Base-by-base conservation (phyloP, 2,113 vertebrate species). In the Pteropus alecto region DNA sequence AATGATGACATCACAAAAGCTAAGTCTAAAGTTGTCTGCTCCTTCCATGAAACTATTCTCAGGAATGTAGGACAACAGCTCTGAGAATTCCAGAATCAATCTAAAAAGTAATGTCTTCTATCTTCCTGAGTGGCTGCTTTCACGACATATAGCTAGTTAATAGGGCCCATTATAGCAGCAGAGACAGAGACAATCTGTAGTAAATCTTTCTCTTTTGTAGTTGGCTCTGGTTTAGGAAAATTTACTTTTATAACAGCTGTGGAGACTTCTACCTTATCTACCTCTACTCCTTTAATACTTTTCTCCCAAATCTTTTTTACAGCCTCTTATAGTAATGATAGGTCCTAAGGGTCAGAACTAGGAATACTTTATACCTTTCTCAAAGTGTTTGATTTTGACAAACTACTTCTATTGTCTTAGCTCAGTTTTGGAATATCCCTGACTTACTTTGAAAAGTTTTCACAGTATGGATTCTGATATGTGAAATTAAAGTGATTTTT, bases 191-290 rank as follows among this genome's bases (percentile, higher is more conserved):
- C 43, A 68, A 76, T 41, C 58, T 16, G 76, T 46, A 77, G 89
- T 97, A 97, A 98, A 97, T 97, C 95, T 94, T 92, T 21, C 48
- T 51, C 93, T 88, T 96, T 95, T 92, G 95, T 70, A 90, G 93
- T 93, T 94, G 48, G 35, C 56, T 96, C 92, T 97, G 70, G 89
- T 97, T 98, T 96, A 95, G 92, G 74, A 97, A 98, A 96, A 98
- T 97, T 97, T 98, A 98, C 79, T 98, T 97, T 97, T 97, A 95
- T 94, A 95, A 92, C 86, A 76, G 74, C 70, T 41, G 26, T 67
- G 30, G 84, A 84, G 74, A 95, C 84, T 93, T 96, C 97, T 95
- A 95, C 70, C 94, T 97, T 95, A 97, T 98, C 97, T 97, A 94
- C 94, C 86, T 97, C 91, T 87, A 43, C 78, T 97, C 76, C 88